phyloP scores from a whole-genome alignment of 2,888 invertebrate species.

The Nycteola revayana region DNA sequence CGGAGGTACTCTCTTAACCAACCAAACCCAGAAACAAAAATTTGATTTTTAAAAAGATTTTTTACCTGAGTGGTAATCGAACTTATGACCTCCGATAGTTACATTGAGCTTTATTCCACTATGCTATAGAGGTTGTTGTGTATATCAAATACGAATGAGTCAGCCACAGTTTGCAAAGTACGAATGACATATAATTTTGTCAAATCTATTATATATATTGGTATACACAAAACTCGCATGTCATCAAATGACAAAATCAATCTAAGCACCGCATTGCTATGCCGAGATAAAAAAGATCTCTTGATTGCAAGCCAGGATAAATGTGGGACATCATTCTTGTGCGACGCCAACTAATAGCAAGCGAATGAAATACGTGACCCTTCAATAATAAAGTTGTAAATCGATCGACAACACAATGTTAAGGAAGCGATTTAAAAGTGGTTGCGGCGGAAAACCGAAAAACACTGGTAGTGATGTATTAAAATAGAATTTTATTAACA shows the following conservation, averaged over 20 bases:
- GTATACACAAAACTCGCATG: too few species aligned
- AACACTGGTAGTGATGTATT: slow-evolving; percentile 36
- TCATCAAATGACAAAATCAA: slow-evolving; percentile 17
- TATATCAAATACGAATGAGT: too few species aligned
- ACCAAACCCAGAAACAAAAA: too few species aligned
- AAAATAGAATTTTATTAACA: slow-evolving; percentile 28
- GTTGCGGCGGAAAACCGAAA: slow-evolving; percentile 28
- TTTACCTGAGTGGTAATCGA: too few species aligned
- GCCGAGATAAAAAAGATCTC: slow-evolving; percentile 45
- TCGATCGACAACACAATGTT: slow-evolving; percentile 25
- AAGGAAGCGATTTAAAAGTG: slow-evolving; percentile 35
- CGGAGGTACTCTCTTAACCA: too few species aligned
- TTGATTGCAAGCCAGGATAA: slow-evolving; percentile 50
- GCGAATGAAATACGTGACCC: slow-evolving; percentile 42
- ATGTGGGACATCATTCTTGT: slow-evolving; percentile 52
- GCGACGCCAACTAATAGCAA: slow-evolving; percentile 23
- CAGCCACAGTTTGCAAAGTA: too few species aligned
- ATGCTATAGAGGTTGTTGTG: too few species aligned
- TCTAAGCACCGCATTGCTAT: slow-evolving; percentile 27
- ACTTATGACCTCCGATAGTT: too few species aligned
- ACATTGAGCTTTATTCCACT: too few species aligned
- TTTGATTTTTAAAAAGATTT: too few species aligned
- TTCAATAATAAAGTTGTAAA: slow-evolving; percentile 20
- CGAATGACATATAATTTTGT: too few species aligned
- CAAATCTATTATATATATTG: too few species aligned